Conservation (phyloP, 2,113 vertebrate species). For the Larimichthys crocea region DNA sequence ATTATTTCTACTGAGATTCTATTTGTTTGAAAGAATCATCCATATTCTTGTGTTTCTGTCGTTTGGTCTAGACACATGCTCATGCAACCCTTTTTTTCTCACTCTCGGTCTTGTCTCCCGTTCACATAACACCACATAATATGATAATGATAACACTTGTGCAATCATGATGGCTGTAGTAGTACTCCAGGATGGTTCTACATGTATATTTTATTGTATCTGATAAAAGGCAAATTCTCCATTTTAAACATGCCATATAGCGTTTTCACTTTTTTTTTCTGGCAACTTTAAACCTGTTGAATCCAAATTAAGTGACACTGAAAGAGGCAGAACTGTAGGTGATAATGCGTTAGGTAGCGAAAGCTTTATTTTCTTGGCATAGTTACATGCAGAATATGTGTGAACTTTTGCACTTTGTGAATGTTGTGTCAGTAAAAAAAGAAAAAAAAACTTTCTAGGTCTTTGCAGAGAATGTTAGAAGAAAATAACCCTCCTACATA, state of each 20-base stretch:
- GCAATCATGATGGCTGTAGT: constrained; percentile 7
- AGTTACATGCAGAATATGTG: constrained; percentile 9
- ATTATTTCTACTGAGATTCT: constrained; percentile 88
- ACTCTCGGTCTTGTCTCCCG: constrained; percentile 7
- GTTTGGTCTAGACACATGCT: constrained; percentile 20
- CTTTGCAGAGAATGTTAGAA: constrained; percentile 1
- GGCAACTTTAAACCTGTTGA: constrained; percentile 36
- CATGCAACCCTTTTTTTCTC: not conserved
- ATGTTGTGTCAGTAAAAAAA: constrained; percentile 15
- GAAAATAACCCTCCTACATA: constrained; percentile 20
- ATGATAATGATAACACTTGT: constrained; percentile 39
- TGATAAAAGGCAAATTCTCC: constrained; percentile 2
- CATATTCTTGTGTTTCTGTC: constrained; percentile 46
- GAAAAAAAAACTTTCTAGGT: not conserved
- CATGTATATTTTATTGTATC: not conserved
- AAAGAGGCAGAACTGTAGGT: not conserved
- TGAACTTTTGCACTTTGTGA: constrained; percentile 34
- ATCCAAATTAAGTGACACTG: constrained; percentile 42
- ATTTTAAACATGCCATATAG: constrained; percentile 16
- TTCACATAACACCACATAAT: constrained; percentile 38
- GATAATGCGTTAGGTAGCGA: constrained; percentile 1
- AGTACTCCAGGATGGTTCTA: not conserved
- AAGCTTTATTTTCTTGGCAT: constrained; percentile 28
- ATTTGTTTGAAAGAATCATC: constrained; percentile 77
- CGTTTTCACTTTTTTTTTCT: constrained; percentile 11